Base-by-base conservation (phyloP, 1,140 invertebrate genomes). In the Zaprionus nigranus region DNA sequence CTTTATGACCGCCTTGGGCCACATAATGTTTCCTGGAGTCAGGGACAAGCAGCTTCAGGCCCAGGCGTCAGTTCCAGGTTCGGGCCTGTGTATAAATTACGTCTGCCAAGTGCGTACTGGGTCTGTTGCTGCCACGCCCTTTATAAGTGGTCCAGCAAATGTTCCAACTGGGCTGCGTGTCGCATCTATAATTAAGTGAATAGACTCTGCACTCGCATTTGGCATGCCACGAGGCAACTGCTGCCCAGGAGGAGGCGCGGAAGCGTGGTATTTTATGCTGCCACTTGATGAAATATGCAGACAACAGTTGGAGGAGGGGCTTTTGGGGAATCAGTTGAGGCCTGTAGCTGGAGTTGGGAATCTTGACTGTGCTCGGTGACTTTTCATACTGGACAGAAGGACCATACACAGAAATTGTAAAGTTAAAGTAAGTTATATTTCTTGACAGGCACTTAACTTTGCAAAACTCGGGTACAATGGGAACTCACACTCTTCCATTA, bases 131-230 rank as follows among this genome's bases (percentile, higher is more conserved):
- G 62, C 26, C 70, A 67, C 63, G 70, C 43, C 66, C 62, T 12
- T 46, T 38, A 6, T 30, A 51, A 80, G 77, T 81, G 49, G 54
- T 57, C 53, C 11, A 49, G 20, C 53, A 43, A 63, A 54, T 54
- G 75, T 75, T 20, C 38, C 24, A 46, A 30, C 59, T 43, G 77
- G 46, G 54, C 69, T 88, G 83, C 83, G 83, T 87, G 83, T 88
- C 81, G 81, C 84, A 88, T 88, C 81, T 79, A 88, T 88, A 88
- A 90, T 88, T 88, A 88, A 88, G 85, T 90, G 85, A 90, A 90
- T 84, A 81, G 73, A 84, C 51, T 69, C 70, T 63, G 63, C 17
- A 22, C 49, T 43, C 64, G 38, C 66, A 40, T 58, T 13, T 40
- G 63, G 54, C 36, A 56, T 64, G 46, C 46, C 46, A 51, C 46